Base-by-base conservation (phyloP, 1,140 invertebrate species). In the Musca domestica region DNA sequence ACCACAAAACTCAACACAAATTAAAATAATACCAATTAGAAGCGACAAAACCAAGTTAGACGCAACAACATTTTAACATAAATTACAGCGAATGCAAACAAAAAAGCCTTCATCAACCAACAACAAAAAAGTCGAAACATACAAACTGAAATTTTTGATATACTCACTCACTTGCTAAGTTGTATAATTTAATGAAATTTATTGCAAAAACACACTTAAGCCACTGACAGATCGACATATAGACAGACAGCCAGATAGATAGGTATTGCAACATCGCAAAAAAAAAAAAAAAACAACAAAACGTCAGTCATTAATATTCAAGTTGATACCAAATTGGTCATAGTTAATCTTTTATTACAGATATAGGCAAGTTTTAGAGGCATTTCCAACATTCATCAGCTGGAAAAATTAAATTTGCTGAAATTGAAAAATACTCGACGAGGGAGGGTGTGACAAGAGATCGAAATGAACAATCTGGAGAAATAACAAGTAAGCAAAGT, bases 261-360 rank as follows among this genome's bases (percentile, higher is more conserved):
- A 41, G 34, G 12, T 41, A 41, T 41, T 41, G 34, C 34, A 41
- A 41, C 6, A 41, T 41, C 34, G 12, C 2, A 5, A 41, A 41
- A 41, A 41, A 41, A 41, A 41, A 12, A 5, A 41, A 41, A 41
- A 41, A 41, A 41, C 6, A 2, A 30, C 27, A 9, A 41, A 41
- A 41, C 12, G 34, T 41, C 12, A 5, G 23, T 27, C 22, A 56
- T 56, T 56, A 56, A 56, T 56, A 56, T 56, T 56, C 52, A 25
- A 56, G 23, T 56, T 56, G 25, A 56, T 56, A 56, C 52, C 22
- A 56, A 56, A 27, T 56, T 56, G 52, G 52, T 56, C 23, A 56
- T 30, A 41, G 34, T 41, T 41, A 56, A 56, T 56, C 52, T 56
- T 56, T 27, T 20, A 27, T 25, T 56, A 56, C 52, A 56, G 23